Percentiles rank a stretch among this genome's conserved stretches.
phyloP scores from a whole-genome alignment of 2,797 vertebrate species.

The Hemibagrus guttatus region DNA sequence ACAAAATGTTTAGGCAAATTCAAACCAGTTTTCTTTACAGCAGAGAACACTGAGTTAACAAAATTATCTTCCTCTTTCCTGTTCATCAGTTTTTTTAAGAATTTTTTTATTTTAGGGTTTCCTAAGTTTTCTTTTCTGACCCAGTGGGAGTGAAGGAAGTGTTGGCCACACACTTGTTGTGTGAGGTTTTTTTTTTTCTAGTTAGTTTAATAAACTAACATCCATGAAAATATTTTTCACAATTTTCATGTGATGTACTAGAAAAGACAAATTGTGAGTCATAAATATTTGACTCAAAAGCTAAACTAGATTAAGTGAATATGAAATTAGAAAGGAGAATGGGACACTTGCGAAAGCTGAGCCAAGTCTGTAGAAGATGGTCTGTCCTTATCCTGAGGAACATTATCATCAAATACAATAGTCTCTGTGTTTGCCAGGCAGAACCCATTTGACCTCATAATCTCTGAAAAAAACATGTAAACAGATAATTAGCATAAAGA shows the following conservation, averaged over 20 bases:
- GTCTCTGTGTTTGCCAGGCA: conserved; percentile 98
- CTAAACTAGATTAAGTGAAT: neutral
- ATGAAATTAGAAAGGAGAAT: neutral
- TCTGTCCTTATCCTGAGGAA: conserved; percentile 86
- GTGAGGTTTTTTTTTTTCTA: conserved; percentile 24
- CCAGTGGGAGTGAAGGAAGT: too few relatives aligned
- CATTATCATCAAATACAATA: conserved; percentile 90
- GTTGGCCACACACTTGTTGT: conserved; percentile 66
- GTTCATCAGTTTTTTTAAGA: too few relatives aligned
- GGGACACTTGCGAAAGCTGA: conserved; percentile 82
- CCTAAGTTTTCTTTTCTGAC: too few relatives aligned
- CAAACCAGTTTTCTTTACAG: neutral
- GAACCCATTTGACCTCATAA: conserved; percentile 97
- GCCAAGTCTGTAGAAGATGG: conserved; percentile 84
- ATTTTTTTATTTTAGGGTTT: too few relatives aligned
- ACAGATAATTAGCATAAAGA: conserved; percentile 1
- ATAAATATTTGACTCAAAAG: neutral
- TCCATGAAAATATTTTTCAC: neutral
- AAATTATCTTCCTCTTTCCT: neutral
- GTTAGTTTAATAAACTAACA: conserved; percentile 29
- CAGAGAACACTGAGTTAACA: neutral
- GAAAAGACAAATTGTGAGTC: neutral
- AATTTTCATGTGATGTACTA: neutral
- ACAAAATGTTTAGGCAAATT: neutral
- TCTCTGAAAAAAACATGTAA: conserved; percentile 78